Evolutionary conservation across 2,797 vertebrate genomes (phyloP).

Genomic region (Philypnodon macrostomus): DNA sequence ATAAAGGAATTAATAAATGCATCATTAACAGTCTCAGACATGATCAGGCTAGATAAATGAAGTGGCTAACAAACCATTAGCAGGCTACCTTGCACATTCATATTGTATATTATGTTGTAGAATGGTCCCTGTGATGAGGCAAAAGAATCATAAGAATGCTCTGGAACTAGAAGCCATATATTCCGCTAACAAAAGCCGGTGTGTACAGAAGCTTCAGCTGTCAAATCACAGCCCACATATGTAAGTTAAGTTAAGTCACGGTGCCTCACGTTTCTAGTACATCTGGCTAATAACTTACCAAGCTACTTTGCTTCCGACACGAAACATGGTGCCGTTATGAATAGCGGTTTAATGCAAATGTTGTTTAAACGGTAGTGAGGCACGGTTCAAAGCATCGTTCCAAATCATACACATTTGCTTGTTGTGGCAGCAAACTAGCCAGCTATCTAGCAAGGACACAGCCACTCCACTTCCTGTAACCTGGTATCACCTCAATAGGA

Average conservation of each 20-base stretch:
- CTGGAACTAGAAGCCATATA: not conserved
- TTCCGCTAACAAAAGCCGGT: not conserved
- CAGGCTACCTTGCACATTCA: not conserved
- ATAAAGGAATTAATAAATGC: too few species aligned
- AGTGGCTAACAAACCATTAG: not conserved
- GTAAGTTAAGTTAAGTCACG: not conserved
- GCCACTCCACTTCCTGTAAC: slow-evolving; percentile 64
- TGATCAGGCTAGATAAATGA: too few species aligned
- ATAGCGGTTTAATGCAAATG: slow-evolving; percentile 28
- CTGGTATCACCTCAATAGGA: slow-evolving; percentile 43
- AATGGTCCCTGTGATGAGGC: not conserved
- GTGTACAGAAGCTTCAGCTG: slow-evolving; percentile 25
- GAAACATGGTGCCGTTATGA: slow-evolving; percentile 68
- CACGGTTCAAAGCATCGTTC: slow-evolving; percentile 65
- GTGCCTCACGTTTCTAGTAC: slow-evolving; percentile 17
- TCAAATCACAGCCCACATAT: slow-evolving; percentile 29
- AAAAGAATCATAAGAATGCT: not conserved
- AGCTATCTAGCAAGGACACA: slow-evolving; percentile 78
- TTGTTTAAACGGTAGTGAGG: slow-evolving; percentile 36
- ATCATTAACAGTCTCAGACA: too few species aligned
- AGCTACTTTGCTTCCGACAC: slow-evolving; percentile 69
- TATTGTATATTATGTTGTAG: not conserved
- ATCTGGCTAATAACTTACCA: slow-evolving; percentile 67
- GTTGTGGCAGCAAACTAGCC: slow-evolving; percentile 38
- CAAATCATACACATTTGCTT: slow-evolving; percentile 53